Base-by-base conservation (phyloP, 2,888 invertebrate genomes). In the Phyto melanocephala region DNA sequence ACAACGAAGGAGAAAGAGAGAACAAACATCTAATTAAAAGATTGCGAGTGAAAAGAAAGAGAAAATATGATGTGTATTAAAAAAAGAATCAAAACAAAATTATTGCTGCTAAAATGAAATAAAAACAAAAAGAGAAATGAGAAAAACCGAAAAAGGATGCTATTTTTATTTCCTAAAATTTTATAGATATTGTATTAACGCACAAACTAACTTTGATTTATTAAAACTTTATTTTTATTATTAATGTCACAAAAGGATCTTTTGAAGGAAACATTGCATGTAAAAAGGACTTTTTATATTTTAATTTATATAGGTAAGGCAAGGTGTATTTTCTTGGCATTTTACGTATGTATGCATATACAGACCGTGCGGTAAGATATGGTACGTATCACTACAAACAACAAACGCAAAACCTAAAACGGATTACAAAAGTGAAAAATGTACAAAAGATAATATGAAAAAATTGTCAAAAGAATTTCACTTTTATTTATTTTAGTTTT, bases 31-130 rank as follows among this genome's bases (percentile, higher is more conserved):
- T 22, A 52, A 13, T 60, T 56, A 75, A n/a, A 47, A 28, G 33
- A 68, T 20, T 56, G 13, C 42, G 13, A 13, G 42, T 13, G 10
- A 60, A 22, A 28, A 77, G 71, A 81, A 60, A 75, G 80, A 80
- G 80, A 70, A 75, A 50, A 70, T 45, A 74, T 54, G 72, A 80
- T 74, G 65, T 40, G 24, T 70, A 63, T 76, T 37, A 80, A 80
- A 15, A 78, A 60, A 74, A 81, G 60, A 81, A 76, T 81, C 81
- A 81, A 76, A 81, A 81, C 81, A 81, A 81, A 81, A 76, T 80
- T 80, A 50, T 79, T 60, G 72, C 42, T 74, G 50, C 72, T 67
- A 68, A 58, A 80, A 68, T 17, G 45, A 67, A 60, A 37, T 22
- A 24, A 67, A 54, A 72, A 3, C 11, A 40, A 37, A 56, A 65